phyloP scores from a whole-genome alignment of 2,797 vertebrate species.

The Carapus acus region DNA sequence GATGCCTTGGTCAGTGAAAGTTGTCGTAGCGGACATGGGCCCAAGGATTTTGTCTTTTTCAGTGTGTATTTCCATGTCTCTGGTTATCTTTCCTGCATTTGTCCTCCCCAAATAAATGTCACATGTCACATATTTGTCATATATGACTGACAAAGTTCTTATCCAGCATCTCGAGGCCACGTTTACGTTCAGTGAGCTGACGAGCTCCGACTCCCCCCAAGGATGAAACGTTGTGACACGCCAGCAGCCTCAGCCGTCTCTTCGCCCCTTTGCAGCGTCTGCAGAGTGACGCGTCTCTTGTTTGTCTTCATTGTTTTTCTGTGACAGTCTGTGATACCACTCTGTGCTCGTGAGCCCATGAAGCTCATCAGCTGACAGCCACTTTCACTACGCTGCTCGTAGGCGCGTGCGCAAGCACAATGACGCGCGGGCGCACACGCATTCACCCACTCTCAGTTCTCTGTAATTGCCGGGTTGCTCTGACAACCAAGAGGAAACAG shows the following conservation, averaged over 20 bases:
- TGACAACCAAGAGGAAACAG: slow-evolving; percentile 16
- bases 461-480: slow-evolving; percentile 24
- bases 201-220: slow-evolving; percentile 6
- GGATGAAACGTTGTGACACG: background rate
- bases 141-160: no score
- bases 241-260: background rate
- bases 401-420: slow-evolving; percentile 5
- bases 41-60: no score
- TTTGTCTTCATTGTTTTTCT: slow-evolving; percentile 12
- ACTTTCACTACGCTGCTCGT: slow-evolving; percentile 18
- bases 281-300: slow-evolving; percentile 23
- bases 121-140: no score
- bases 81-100: no score
- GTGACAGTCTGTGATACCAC: slow-evolving; percentile 5
- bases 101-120: no score
- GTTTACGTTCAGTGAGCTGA: slow-evolving; percentile 17
- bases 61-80: no score
- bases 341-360: slow-evolving; percentile 23
- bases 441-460: slow-evolving; percentile 8
- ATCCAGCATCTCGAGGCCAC: slow-evolving; percentile 7
- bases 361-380: slow-evolving; percentile 36
- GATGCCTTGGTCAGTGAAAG: slow-evolving; percentile 2
- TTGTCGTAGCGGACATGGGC: background rate
- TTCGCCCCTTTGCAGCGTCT: background rate
- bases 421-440: slow-evolving; percentile 8